Conservation (phyloP, 2,888 invertebrate genomes). For the Coenonympha arcania region DNA sequence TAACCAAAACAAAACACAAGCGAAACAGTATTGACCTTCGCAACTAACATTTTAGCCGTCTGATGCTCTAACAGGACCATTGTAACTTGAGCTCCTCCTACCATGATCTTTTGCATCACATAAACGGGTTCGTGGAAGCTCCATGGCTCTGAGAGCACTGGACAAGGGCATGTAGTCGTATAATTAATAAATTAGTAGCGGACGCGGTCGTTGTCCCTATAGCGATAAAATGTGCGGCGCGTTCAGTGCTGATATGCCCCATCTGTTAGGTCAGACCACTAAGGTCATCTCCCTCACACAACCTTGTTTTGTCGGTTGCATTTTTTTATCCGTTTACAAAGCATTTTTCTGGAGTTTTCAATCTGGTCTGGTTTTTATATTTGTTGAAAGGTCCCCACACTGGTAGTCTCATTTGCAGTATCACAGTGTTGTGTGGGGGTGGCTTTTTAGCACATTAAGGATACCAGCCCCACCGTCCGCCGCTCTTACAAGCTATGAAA, state of each 20-base stretch:
- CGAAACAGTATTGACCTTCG: conserved; percentile 52
- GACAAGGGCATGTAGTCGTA: conserved; percentile 51
- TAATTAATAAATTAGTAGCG: conserved; percentile 70
- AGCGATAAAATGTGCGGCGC: conserved; percentile 61
- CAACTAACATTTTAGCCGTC: conserved; percentile 54
- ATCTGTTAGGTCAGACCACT: conserved; percentile 58
- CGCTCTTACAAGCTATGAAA: too few species aligned
- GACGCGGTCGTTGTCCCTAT: conserved; percentile 63
- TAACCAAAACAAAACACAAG: conserved; percentile 6
- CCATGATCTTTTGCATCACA: conserved; percentile 21
- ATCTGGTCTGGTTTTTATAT: too few species aligned
- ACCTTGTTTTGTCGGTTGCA: conserved; percentile 29
- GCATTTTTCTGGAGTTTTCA: neutral
- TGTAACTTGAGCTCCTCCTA: conserved; percentile 35
- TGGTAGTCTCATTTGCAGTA: too few species aligned
- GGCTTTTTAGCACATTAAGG: too few species aligned
- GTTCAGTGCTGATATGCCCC: conserved; percentile 54
- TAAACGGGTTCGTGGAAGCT: conserved; percentile 18
- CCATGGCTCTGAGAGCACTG: conserved; percentile 43
- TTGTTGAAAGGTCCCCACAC: too few species aligned
- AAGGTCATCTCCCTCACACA: conserved; percentile 52
- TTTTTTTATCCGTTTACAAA: neutral
- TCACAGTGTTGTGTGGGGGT: too few species aligned
- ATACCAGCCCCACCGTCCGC: too few species aligned
- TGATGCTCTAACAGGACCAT: conserved; percentile 45